Evolutionary conservation across 2,113 vertebrate species (phyloP).

Genomic region (Campylorhamphus procurvoides): DNA sequence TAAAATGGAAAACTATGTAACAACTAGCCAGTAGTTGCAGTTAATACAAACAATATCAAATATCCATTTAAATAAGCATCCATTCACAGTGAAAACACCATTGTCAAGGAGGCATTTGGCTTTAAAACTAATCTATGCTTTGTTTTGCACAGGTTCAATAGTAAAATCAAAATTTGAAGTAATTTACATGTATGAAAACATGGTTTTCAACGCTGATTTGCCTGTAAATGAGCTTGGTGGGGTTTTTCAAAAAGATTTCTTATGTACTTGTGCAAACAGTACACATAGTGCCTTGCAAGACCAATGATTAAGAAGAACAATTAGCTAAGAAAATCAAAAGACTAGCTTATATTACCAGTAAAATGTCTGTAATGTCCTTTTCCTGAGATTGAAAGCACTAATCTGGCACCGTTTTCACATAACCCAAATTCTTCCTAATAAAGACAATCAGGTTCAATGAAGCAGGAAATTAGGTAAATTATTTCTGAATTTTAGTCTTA

Average conservation of each 20-base stretch:
- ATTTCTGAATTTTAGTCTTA: background rate
- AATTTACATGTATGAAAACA: background rate
- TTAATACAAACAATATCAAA: background rate
- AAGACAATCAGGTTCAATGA: background rate
- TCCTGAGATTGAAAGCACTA: background rate
- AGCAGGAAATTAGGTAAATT: background rate
- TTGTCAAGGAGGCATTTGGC: background rate
- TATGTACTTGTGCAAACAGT: background rate
- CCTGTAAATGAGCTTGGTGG: background rate
- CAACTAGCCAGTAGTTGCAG: background rate
- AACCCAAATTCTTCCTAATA: background rate
- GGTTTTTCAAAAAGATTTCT: background rate
- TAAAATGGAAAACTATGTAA: background rate
- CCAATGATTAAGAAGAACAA: background rate
- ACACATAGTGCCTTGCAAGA: background rate
- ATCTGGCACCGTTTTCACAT: background rate
- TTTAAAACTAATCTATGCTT: background rate
- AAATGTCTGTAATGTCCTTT: background rate
- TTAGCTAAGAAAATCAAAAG: background rate
- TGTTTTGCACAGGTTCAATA: background rate
- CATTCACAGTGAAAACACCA: background rate
- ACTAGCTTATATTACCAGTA: background rate
- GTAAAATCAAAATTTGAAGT: background rate
- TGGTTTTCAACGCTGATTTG: background rate
- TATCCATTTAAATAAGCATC: background rate